Evolutionary conservation across 1,140 invertebrate species (phyloP).

Genomic region (Cyclina sinensis): DNA sequence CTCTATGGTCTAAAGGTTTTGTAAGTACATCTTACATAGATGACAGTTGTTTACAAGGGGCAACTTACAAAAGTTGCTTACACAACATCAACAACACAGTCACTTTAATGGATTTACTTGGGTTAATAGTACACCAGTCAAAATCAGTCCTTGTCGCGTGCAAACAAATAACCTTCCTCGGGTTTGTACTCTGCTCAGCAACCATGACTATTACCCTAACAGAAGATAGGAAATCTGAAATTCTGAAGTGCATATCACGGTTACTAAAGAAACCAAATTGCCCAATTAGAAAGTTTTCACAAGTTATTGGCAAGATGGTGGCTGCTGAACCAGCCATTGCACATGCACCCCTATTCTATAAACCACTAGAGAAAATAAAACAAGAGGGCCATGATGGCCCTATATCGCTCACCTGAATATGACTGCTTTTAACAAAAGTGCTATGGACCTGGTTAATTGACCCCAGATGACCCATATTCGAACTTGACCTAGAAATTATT

Average conservation of each 20-base stretch:
- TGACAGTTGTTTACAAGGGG: not conserved
- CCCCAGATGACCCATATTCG: too few relatives aligned
- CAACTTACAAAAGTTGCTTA: not conserved
- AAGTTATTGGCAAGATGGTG: constrained; percentile 66
- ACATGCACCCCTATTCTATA: constrained; percentile 50
- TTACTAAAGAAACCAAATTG: not conserved
- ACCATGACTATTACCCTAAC: not conserved
- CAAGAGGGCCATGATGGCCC: too few relatives aligned
- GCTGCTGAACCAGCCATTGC: constrained; percentile 50
- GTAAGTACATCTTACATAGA: constrained; percentile 21
- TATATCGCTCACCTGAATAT: too few relatives aligned
- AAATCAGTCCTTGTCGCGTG: not conserved
- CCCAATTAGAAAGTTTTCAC: constrained; percentile 10
- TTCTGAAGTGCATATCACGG: not conserved
- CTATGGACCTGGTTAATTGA: too few relatives aligned
- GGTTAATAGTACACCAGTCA: not conserved
- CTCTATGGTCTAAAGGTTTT: not conserved
- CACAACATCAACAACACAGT: not conserved
- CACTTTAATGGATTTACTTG: not conserved
- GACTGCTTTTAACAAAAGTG: too few relatives aligned
- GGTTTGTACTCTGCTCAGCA: not conserved
- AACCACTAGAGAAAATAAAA: constrained; percentile 57
- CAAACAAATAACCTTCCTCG: not conserved
- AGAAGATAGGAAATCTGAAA: not conserved
- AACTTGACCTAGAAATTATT: too few relatives aligned